Base-by-base conservation (phyloP, 2,888 invertebrate species). In the Lasius fuliginosus region DNA sequence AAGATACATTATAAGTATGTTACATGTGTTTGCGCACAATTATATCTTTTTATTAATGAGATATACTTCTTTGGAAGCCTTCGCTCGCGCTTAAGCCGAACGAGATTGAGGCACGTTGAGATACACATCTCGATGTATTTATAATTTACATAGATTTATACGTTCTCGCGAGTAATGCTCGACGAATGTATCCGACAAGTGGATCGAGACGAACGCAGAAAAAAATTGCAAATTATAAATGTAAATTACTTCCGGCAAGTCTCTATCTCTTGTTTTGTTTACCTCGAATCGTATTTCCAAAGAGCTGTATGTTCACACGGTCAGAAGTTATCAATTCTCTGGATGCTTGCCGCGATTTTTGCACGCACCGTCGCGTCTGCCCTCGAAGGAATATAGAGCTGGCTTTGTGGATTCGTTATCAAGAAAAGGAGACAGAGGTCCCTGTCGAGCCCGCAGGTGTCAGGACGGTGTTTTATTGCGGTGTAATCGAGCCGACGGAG, bases 401-500 rank as follows among this genome's bases (percentile, higher is more conserved):
- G 71, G 83, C 88, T 84, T 87, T 86, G 90, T 90, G 87, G 79
- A 85, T 84, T 81, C 87, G 89, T 91, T 92, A 91, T 92, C 91
- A 88, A 86, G 88, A 64, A 68, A 83, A 84, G 84, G 85, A 82
- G 85, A 85, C 75, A 12, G 83, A 76, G 87, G 84, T 87, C 88
- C 87, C 86, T 86, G 91, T 88, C 81, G 85, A 88, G 87, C 86
- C 87, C 91, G 93, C 93, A 93, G 93, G 93, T 93, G 93, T 91
- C 90, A 86, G 86, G 87, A 86, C 86, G 88, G 88, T 91, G 90
- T 91, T 93, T 94, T 93, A 93, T 93, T 91, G 91, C 92, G 71
- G 87, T 88, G 92, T 90, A 94, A 93, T 93, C 93, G 93, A 92
- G 92, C 87, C 91, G 91, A 90, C 92, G 90, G 85, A 90, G 79